Conservation (phyloP, 1,140 invertebrate genomes). For the Aphis craccivora region DNA sequence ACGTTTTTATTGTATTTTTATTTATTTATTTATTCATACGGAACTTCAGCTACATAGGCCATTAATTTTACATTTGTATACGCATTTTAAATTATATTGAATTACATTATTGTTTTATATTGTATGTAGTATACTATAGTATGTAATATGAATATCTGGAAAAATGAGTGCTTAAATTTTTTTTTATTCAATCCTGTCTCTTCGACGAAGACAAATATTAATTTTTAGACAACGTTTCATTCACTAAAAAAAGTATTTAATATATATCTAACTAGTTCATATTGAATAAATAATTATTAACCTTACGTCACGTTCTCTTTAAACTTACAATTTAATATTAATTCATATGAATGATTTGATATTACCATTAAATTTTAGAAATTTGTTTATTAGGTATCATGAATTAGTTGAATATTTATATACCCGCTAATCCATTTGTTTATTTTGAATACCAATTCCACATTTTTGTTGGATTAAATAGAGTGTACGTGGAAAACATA, state of each 20-base stretch:
- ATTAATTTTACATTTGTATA: no score
- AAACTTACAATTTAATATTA: neutral
- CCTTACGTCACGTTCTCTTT: neutral
- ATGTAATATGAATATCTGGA: no score
- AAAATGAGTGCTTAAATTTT: no score
- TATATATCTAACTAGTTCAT: neutral
- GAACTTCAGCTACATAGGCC: no score
- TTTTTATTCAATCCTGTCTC: no score
- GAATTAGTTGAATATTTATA: neutral
- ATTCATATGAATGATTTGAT: neutral
- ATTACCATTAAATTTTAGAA: neutral
- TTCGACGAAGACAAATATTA: no score
- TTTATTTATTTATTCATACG: neutral
- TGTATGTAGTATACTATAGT: no score
- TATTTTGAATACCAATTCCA: neutral
- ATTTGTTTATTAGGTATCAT: no score
- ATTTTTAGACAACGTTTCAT: neutral
- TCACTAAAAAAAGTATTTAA: neutral
- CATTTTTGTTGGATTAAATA: conserved; percentile 18
- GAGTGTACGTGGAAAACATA: neutral
- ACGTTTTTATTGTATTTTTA: neutral
- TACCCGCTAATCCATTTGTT: neutral
- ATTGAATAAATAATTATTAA: neutral
- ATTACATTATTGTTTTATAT: no score
- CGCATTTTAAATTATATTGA: no score